Conservation (phyloP, 2,113 vertebrate genomes). For the Brachypteracias leptosomus region DNA sequence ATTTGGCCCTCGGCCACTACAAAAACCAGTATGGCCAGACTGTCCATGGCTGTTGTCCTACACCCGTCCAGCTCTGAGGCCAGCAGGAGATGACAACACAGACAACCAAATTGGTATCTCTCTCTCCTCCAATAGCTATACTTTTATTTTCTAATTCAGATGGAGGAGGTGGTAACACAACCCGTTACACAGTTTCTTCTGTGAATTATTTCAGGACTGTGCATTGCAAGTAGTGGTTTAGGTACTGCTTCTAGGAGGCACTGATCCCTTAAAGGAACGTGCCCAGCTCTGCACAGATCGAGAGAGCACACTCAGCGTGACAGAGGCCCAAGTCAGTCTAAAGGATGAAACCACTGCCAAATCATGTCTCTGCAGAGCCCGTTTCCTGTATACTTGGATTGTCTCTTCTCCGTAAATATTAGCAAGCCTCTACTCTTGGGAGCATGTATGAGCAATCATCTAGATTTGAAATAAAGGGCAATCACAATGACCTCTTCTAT, state of each 20-base stretch:
- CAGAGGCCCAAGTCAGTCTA: neutral
- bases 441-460: neutral
- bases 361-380: neutral
- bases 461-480: neutral
- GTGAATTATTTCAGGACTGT: neutral
- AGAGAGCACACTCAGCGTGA: neutral
- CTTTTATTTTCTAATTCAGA: neutral
- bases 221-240: neutral
- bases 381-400: neutral
- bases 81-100: rapidly evolving
- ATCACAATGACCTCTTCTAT: neutral
- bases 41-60: neutral
- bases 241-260: neutral
- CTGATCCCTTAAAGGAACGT: neutral
- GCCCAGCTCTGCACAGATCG: neutral
- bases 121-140: neutral
- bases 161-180: neutral
- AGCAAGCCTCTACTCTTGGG: neutral
- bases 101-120: rapidly evolving
- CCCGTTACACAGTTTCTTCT: neutral
- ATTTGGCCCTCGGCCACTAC: neutral
- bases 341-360: neutral
- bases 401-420: neutral
- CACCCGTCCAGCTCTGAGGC: neutral
- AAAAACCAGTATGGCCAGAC: neutral